Percentiles rank a stretch among this genome's conserved stretches.
These are phyloP conservation scores for Eucera pruinosa DNA, from an alignment of 2,888 invertebrate genomes.

Conservation along the genomic window DNA sequence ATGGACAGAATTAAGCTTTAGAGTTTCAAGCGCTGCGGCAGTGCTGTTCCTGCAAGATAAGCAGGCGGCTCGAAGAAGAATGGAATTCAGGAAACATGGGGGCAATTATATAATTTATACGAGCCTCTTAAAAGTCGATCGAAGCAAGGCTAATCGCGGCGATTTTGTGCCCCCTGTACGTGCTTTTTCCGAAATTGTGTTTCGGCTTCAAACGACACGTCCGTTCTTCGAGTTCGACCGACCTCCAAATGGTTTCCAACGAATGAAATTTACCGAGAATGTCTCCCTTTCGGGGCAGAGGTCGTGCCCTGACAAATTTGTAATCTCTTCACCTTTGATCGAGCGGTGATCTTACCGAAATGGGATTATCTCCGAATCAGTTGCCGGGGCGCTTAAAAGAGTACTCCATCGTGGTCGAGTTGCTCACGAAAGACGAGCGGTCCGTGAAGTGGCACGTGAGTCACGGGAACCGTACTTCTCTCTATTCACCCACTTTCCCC, in stretches of 20 bases:
- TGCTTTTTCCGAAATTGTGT: not conserved
- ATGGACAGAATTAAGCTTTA: slow-evolving; percentile 50
- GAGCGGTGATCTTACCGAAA: slow-evolving; percentile 47
- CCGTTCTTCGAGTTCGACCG: not conserved
- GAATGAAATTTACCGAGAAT: slow-evolving; percentile 17
- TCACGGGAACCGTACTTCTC: slow-evolving; percentile 62
- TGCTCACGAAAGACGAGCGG: slow-evolving; percentile 65
- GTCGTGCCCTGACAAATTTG: slow-evolving; percentile 1
- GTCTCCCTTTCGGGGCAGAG: not conserved
- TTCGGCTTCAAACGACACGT: not conserved
- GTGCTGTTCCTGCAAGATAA: slow-evolving; percentile 31
- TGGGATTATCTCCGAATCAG: slow-evolving; percentile 63
- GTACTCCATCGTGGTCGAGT: slow-evolving; percentile 61
- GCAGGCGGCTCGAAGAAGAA: slow-evolving; percentile 15
- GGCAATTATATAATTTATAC: slow-evolving; percentile 1
- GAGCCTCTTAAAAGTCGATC: not conserved
- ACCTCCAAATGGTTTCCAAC: not conserved
- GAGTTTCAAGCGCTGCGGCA: slow-evolving; percentile 19
- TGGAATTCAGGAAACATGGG: not conserved
- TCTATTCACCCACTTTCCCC: slow-evolving; percentile 32
- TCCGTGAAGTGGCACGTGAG: slow-evolving; percentile 69
- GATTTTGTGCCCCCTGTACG: not conserved
- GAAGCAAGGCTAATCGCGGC: not conserved
- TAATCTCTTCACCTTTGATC: slow-evolving; percentile 56
- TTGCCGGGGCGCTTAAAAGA: slow-evolving; percentile 54